Base-by-base conservation (phyloP, 53 echinoderm and acorn worm species). In the Temnopleurus reevesii region DNA sequence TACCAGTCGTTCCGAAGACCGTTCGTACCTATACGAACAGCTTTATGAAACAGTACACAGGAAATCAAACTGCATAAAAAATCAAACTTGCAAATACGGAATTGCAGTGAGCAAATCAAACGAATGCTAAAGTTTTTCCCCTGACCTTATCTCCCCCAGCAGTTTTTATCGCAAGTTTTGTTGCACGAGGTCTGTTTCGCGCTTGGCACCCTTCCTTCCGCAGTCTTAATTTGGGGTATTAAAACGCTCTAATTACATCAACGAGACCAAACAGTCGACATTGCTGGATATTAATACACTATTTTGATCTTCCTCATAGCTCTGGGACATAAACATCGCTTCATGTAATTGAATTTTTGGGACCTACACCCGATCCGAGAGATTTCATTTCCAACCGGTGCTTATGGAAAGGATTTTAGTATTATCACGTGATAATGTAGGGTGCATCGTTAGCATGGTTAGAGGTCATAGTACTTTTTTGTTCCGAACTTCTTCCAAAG, bases 221-320 rank as follows among this genome's bases (percentile, higher is more conserved):
- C 46, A 46, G 49, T 79, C 49, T 9, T 49, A 79, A 79, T 79
- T 79, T 79, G 13, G 79, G 13, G 79, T 28, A 79, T 79, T 79
- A 79, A 28, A 18, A 49, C 2, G 29, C 41, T 79, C 17, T 79
- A 79, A 79, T 79, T 49, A 15, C 51, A 79, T 79, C 79, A 79
- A 2, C 24, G 49, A 1, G 27, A 30, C 79, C 28, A 79, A 79
- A 79, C 79, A 79, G 46, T 47, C 51, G 15, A 49, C 41, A 71
- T 71, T 41, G n/a, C 36, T 71, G 71, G 36, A 26, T 46, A 79
- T 79, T 47, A 79, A 79, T 79, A 47, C 49, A 29, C 29, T 49
- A 25, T 79, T n/a, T 4, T 46, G 53, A 46, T n/a, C 28, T 79
- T 79, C 79, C 79, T 46, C 46, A 46, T 47, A 5, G 79, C 79